phyloP scores from a whole-genome alignment of 2,888 invertebrate species.

The Dione juno region DNA sequence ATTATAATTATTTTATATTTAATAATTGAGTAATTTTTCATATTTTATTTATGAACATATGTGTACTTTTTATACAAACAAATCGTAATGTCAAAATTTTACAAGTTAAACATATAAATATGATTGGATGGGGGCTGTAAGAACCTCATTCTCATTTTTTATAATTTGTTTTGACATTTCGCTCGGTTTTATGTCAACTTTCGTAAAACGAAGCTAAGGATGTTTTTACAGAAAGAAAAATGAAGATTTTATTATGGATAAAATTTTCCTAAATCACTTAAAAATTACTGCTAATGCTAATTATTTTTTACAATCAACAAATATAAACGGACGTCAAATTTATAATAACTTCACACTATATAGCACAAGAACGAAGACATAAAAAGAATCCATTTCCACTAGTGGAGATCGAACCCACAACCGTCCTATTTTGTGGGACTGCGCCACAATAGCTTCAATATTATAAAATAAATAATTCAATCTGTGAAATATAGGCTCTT shows the following conservation, averaged over 20 bases:
- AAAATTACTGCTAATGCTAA: no score
- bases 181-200: constrained; percentile 19
- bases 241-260: constrained; percentile 11
- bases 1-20: no score
- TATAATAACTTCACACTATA: background rate
- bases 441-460: background rate
- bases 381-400: no score
- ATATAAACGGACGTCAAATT: background rate
- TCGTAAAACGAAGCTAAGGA: constrained; percentile 19
- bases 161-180: constrained; percentile 26
- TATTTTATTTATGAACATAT: background rate
- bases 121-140: constrained; percentile 21
- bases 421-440: background rate
- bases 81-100: constrained; percentile 16
- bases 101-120: constrained; percentile 20
- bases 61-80: background rate
- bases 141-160: constrained; percentile 25
- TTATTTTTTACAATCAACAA: no score
- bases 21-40: no score
- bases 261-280: no score
- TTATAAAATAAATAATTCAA: background rate
- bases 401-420: background rate
- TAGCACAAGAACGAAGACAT: no score
- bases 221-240: constrained; percentile 1
- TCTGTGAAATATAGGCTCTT: no score